Evolutionary conservation across 1,140 invertebrate species (phyloP).

Genomic region (Caenorhabditis briggsae): DNA sequence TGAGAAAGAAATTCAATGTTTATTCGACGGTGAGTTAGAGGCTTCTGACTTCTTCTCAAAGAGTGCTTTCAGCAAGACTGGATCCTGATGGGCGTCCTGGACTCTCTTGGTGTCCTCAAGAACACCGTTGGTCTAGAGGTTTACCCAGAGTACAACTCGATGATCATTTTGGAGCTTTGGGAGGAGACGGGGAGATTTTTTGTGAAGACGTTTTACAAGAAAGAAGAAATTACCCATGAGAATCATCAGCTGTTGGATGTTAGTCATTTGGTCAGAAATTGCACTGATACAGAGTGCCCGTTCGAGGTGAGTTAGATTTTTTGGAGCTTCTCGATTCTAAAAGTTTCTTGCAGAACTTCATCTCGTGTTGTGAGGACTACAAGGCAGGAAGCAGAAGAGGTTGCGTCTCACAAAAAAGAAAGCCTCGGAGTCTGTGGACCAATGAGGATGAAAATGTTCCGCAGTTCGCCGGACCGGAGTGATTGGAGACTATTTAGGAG

Average conservation of each 20-base stretch:
- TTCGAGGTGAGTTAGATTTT: not conserved
- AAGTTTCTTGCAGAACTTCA: not conserved
- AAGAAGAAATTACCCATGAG: not conserved
- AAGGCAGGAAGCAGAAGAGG: not conserved
- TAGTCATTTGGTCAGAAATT: not conserved
- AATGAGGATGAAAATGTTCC: not conserved
- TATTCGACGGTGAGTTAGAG: not conserved
- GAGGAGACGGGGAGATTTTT: not conserved
- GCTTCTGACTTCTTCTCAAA: not conserved
- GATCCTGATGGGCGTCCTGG: slow-evolving; percentile 25
- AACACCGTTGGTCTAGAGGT: not conserved
- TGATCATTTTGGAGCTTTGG: slow-evolving; percentile 15
- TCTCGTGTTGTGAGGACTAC: not conserved
- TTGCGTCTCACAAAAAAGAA: not conserved
- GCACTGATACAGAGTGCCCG: not conserved
- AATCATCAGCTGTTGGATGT: slow-evolving; percentile 19
- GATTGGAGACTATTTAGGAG: not conserved
- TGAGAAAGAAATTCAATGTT: not conserved
- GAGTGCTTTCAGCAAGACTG: slow-evolving; percentile 28
- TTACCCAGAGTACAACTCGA: slow-evolving; percentile 22
- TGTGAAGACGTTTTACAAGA: slow-evolving; percentile 17
- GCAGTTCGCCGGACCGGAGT: not conserved
- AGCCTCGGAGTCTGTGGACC: no score
- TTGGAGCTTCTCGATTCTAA: no score
- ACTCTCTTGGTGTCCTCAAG: not conserved